Percentiles rank a stretch among this genome's conserved stretches.
These are phyloP conservation scores for Drosophila guanche DNA, from an alignment of 1,140 invertebrate genomes.

Conservation along the genomic window DNA sequence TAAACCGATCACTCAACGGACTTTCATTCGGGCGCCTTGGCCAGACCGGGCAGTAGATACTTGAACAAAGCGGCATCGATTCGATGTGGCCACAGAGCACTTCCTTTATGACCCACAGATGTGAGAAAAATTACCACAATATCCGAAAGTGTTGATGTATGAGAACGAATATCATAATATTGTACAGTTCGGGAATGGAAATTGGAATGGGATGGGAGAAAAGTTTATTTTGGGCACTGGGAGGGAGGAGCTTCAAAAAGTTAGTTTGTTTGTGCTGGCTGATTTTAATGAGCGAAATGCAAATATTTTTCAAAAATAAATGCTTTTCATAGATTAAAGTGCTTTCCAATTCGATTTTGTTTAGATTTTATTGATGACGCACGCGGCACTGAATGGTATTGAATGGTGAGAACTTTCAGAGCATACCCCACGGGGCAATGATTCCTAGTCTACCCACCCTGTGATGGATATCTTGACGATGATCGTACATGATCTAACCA, in stretches of 20 bases:
- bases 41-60: slow-evolving; percentile 27
- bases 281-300: slow-evolving; percentile 61
- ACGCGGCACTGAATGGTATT: slow-evolving; percentile 20
- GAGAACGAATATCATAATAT: slow-evolving; percentile 56
- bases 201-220: not conserved
- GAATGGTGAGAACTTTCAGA: slow-evolving; percentile 2
- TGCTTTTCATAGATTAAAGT: slow-evolving; percentile 42
- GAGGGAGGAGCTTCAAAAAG: slow-evolving; percentile 1
- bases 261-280: slow-evolving; percentile 38
- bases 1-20: slow-evolving; percentile 63
- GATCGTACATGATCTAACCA: slow-evolving; percentile 78
- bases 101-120: slow-evolving; percentile 76
- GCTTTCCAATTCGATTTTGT: slow-evolving; percentile 59
- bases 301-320: slow-evolving; percentile 59
- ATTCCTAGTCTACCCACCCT: slow-evolving; percentile 80
- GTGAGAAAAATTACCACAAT: slow-evolving; percentile 44
- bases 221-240: not conserved
- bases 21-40: slow-evolving; percentile 16
- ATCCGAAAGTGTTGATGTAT: slow-evolving; percentile 66
- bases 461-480: slow-evolving; percentile 69
- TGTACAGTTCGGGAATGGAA: slow-evolving; percentile 9
- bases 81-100: slow-evolving; percentile 58
- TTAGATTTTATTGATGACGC: slow-evolving; percentile 61
- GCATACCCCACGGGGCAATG: slow-evolving; percentile 58
- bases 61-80: slow-evolving; percentile 42